Base-by-base conservation (phyloP, 37 sponge, comb jelly and placozoan species). In the Aplysina aerophoba region DNA sequence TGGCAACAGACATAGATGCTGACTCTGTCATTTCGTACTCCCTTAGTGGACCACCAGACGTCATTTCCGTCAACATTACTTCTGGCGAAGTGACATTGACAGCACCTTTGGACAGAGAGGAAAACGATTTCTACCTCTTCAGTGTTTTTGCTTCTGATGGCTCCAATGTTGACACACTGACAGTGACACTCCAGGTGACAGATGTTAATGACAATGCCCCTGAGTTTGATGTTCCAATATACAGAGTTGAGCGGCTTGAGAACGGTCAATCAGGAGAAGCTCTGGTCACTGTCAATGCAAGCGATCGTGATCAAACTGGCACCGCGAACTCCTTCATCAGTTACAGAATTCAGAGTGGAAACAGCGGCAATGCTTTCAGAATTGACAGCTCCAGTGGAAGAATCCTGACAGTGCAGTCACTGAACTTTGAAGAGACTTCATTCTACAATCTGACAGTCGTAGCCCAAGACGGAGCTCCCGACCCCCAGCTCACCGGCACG, bases 1-100 rank as follows among this genome's bases (percentile, higher is more conserved):
- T 24, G 21, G 92, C 92, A 25, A 85, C 80, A 40, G 92, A 92
- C 82, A 13, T 4, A 0, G 92, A 92, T 62, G 81, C 38, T 5
- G 69, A 68, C 28, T 77, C 54, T 6, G 73, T 81, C 15, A 54
- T 84, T 1, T 50, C 35, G 4, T 83, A 68, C 73, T 81, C 62
- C 15, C 13, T 71, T 11, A 79, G 54, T 66, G 73, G 79, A 12
- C 53, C 50, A 13, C 41, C 5, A 0, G 59, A 31, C 22, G 36
- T 53, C 36, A 86, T 92, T 67, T 0, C 80, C 22, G 83, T 92
- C 36, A 57, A 65, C 67, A 6, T 41, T 15, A 66, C 55, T 2
- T 69, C 83, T 0, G 92, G 92, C 20, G 40, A 79, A 1, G 39
- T 92, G n/a, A 44, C 56, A 17, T 69, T 92, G 15, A 30, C 24